Conservation (phyloP, 1,140 invertebrate species). For the Camponotus vicinus region DNA sequence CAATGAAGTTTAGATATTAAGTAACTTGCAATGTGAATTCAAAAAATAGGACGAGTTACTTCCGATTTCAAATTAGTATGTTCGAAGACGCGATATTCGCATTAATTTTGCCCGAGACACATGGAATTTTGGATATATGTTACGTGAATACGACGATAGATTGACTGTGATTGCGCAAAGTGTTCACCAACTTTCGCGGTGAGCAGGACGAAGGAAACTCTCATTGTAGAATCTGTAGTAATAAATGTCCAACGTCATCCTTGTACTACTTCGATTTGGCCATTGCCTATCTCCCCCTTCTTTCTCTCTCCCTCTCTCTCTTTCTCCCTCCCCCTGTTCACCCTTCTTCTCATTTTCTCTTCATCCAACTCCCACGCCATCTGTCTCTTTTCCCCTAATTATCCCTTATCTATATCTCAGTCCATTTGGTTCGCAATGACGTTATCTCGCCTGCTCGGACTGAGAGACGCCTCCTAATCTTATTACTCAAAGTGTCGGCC, state of each 20-base stretch:
- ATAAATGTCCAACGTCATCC: slow-evolving; percentile 84
- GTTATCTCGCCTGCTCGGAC: slow-evolving; percentile 84
- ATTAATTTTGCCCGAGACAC: neutral
- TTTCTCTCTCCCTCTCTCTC: neutral
- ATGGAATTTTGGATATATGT: neutral
- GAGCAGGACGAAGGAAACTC: slow-evolving; percentile 73
- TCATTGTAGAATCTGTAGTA: slow-evolving; percentile 83
- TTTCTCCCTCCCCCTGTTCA: slow-evolving; percentile 2
- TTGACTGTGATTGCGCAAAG: slow-evolving; percentile 24
- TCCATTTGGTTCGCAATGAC: slow-evolving; percentile 85
- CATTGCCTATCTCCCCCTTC: slow-evolving; percentile 38
- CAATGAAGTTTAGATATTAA: neutral
- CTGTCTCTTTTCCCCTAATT: slow-evolving; percentile 84
- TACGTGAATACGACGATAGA: slow-evolving; percentile 39
- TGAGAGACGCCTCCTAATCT: slow-evolving; percentile 83
- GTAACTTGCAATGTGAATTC: neutral
- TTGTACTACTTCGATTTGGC: slow-evolving; percentile 67
- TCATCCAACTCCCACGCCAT: slow-evolving; percentile 70
- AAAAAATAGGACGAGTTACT: neutral
- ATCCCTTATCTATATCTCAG: slow-evolving; percentile 86
- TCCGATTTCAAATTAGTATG: neutral
- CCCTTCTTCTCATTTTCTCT: slow-evolving; percentile 60
- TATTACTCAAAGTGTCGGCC: slow-evolving; percentile 86
- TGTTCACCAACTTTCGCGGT: slow-evolving; percentile 23
- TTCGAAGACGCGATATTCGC: neutral